Evolutionary conservation across 2,113 vertebrate species (phyloP), one percentile per base, ranked within the genome.

Genomic region (Siphamia tubifer): DNA sequence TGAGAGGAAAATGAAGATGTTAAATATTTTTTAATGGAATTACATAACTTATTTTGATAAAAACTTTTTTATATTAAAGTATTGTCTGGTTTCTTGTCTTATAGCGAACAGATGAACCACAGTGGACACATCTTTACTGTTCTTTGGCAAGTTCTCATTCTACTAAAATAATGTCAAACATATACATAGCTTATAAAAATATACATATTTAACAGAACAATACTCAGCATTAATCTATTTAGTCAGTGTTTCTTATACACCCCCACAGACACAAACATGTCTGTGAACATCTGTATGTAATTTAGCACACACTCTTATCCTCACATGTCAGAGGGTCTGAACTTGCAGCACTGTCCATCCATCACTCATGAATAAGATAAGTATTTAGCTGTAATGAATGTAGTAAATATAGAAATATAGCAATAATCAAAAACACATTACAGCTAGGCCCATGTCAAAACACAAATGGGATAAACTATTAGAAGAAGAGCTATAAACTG

Each of bases 21-120:
- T 5, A 27, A n/a, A 45, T 67, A 62, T 61, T 60, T 68, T 85
- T n/a, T 74, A 54, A 61, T 77, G 49, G 52, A 69, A 53, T 68
- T 58, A 16, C 8, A 25, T 79, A 84, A 79, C 3, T 84, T 81
- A 84, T 87, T 85, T 69, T 82, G 12, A 74, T 83, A 79, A 68
- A 68, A 79, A 21, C 24, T 16, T 55, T 27, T 68, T 58, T 64
- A 23, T 62, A 31, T 3, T 30, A 51, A 21, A 1, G 31, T n/a
- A n/a, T n/a, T n/a, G n/a, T n/a, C n/a, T n/a, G n/a, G n/a, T n/a
- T n/a, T n/a, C n/a, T n/a, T n/a, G n/a, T n/a, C n/a, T n/a, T 39
- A 2, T 42, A 3, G 1, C 17, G 21, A n/a, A n/a, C 53, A 40
- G 6, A n/a, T 56, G 36, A 20, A 28, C 7, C 30, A 25, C 3